Evolutionary conservation across 2,797 vertebrate genomes (phyloP).

Genomic region (Urophycis tenuis): DNA sequence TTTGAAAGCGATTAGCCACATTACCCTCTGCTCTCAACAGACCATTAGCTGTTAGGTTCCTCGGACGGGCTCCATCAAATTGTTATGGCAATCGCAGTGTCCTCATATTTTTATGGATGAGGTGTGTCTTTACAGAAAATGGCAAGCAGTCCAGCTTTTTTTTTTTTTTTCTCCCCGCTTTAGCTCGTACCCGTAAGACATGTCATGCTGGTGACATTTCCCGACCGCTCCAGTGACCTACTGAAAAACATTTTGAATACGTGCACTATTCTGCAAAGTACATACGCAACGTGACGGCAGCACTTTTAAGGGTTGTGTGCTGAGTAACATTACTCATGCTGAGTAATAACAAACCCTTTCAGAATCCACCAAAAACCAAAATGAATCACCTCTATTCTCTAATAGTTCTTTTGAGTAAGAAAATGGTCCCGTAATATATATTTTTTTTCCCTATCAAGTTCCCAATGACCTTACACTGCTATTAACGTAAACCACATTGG

Average conservation of each 20-base stretch:
- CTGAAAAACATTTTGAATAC: not conserved
- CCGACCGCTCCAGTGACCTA: not conserved
- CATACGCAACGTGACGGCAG: not conserved
- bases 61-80: slow-evolving; percentile 29
- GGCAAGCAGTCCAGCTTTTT: not conserved
- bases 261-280: not conserved
- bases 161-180: too few species aligned
- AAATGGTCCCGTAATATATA: not conserved
- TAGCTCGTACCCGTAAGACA: not conserved
- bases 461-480: slow-evolving; percentile 2
- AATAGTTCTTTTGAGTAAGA: not conserved
- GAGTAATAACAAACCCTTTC: not conserved
- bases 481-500: not conserved
- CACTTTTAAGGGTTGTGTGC: not conserved
- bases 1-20: slow-evolving; percentile 63
- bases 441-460: not conserved
- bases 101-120: slow-evolving; percentile 3
- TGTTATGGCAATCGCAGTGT: slow-evolving; percentile 13
- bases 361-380: not conserved
- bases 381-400: not conserved
- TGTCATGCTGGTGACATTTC: not conserved
- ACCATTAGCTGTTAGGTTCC: slow-evolving; percentile 40
- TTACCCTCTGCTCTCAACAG: slow-evolving; percentile 54
- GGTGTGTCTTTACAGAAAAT: not conserved
- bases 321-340: not conserved